Evolutionary conservation across 1,140 invertebrate genomes (phyloP).

Genomic region (Neodiprion pinetum): DNA sequence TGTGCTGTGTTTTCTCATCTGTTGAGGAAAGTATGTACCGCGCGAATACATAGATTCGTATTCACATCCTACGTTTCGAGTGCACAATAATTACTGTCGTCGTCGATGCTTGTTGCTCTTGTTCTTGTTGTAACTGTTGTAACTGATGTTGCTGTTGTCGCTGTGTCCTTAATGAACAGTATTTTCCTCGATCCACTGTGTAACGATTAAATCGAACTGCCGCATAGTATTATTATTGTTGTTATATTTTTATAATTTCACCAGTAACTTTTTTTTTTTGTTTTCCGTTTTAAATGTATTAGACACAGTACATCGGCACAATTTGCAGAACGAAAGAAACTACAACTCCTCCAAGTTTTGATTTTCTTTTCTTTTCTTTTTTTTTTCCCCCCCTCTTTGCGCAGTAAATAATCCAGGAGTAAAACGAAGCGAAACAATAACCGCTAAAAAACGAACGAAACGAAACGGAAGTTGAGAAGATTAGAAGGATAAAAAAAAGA

Average conservation of each 20-base stretch:
- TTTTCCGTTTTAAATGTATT: too few species aligned
- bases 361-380: not conserved
- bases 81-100: conserved; percentile 10
- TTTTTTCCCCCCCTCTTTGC: not conserved
- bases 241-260: not conserved
- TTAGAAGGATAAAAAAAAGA: too few species aligned
- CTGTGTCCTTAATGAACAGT: not conserved
- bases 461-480: not conserved
- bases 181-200: conserved; percentile 1
- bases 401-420: too few species aligned
- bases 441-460: not conserved
- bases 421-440: too few species aligned
- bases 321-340: too few species aligned
- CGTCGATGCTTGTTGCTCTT: not conserved
- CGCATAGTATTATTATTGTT: not conserved
- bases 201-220: not conserved
- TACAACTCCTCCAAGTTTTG: too few species aligned
- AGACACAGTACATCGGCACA: too few species aligned
- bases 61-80: conserved; percentile 8
- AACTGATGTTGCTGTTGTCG: too few species aligned
- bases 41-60: not conserved
- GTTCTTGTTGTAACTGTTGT: not conserved
- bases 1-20: not conserved
- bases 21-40: not conserved
- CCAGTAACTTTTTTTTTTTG: not conserved